Base-by-base conservation (phyloP, 2,888 invertebrate species). In the Cephus pulcher region DNA sequence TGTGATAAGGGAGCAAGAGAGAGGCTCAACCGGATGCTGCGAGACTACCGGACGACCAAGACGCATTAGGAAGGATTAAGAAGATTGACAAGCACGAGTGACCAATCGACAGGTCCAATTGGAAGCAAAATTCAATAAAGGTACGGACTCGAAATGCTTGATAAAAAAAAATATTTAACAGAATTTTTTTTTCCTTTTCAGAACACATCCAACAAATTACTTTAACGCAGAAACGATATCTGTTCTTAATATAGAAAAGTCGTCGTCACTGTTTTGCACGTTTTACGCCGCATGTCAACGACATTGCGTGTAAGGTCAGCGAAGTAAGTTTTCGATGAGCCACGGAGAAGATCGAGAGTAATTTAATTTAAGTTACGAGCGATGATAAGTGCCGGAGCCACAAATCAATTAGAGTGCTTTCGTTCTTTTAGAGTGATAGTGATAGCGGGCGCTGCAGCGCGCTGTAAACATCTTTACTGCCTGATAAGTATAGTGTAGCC, bases 401-500 rank as follows among this genome's bases (percentile, higher is more conserved):
- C 90, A 90, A 90, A 90, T 90, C 89, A 90, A 90, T 90, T 90
- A 90, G 88, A 89, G 88, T 88, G 86, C 84, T 83, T 82, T 82
- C 80, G 74, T 81, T 80, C 86, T 85, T 85, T 85, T 76, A 78
- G 80, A 83, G 84, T 86, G 88, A 89, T 89, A 89, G 87, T 87
- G 90, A 89, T 89, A 89, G 88, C 86, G 85, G 78, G 85, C 85
- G 86, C 80, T 85, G 84, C 86, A 82, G 84, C 84, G 85, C 82
- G 89, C 89, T 89, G 90, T 90, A 90, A 90, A 90, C 90, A 89
- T 90, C 90, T 90, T 90, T 89, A 90, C 89, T 89, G 89, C 88
- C 86, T 87, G 90, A 90, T 90, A 90, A 88, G 85, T 83, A 74
- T 77, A 78, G 75, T 34, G 35, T 56, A 74, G 74, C 75, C 79